phyloP scores from a whole-genome alignment of 2,113 vertebrate genomes.

The Brachyhypopomus occidentalis region DNA sequence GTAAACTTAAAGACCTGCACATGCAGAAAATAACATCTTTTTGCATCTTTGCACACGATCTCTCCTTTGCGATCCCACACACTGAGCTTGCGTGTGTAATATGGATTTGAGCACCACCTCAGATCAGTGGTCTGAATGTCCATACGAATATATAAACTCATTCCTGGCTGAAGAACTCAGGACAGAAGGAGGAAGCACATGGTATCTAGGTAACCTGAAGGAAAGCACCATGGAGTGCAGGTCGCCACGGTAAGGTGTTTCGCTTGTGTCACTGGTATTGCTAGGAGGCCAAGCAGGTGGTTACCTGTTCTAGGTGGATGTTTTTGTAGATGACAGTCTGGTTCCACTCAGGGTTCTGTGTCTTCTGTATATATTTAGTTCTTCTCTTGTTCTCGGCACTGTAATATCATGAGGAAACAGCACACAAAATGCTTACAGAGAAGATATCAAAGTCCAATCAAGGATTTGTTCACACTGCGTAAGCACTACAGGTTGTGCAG shows the following conservation, averaged over 20 bases:
- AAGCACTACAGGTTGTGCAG: neutral
- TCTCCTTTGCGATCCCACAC: neutral
- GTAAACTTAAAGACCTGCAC: no score
- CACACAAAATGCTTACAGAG: neutral
- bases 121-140: neutral
- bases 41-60: neutral
- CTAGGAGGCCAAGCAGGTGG: conserved; percentile 1
- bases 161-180: no score
- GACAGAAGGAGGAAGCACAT: neutral
- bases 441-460: neutral
- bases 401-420: conserved; percentile 63
- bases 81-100: neutral
- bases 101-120: neutral
- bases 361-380: conserved; percentile 94
- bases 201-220: neutral
- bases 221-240: neutral
- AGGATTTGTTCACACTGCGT: neutral
- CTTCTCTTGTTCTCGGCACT: conserved; percentile 96
- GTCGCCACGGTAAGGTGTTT: neutral
- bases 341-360: conserved; percentile 98
- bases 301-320: conserved; percentile 94
- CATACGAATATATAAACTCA: neutral
- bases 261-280: neutral
- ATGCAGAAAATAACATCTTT: no score
- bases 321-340: conserved; percentile 99